Evolutionary conservation across 2,113 vertebrate genomes (phyloP), one percentile per base, ranked within the genome.

Genomic region (Antechinus stuartii): DNA sequence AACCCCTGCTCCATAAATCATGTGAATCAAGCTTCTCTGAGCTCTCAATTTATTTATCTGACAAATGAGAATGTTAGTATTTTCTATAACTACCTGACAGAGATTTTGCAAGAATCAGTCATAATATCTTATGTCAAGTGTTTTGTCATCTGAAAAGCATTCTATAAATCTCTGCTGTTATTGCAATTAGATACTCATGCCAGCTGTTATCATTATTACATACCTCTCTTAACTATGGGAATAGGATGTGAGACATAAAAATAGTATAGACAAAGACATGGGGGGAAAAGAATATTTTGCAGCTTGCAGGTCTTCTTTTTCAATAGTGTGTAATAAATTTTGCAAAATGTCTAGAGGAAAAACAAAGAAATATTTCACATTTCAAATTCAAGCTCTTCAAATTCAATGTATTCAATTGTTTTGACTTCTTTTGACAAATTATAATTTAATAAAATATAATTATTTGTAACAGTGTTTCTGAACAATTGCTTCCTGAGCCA

Each of bases 371-470:
- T 90, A 19, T 10, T 23, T 61, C 55, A 27, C 4, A 23, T 54
- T 94, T 92, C n/a, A 90, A 92, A 52, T 42, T 49, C 16, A 24
- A 91, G 25, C 19, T 84, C 68, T 42, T 35, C n/a, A 56, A 47
- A 30, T 52, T 23, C 16, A 30, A 76, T 46, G 84, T 27, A 3
- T 19, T 96, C 25, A 92, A 95, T 54, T n/a, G 93, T 96, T 54
- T 27, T 94, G 11, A 94, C 47, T 89, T 2, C 95, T 4, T 95
- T 95, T 91, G 46, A 23, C 61, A 8, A 96, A 46, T 93, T 93
- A 84, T 84, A 68, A 49, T 2, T 55, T 93, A 14, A 89, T 55
- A 7, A 22, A 56, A 12, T 46, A 26, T 84, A 89, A 76, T 16
- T 95, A 23, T 9, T 84, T 90, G 22, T 50, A 46, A 8, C 24